phyloP scores from a whole-genome alignment of 2,113 vertebrate species.

The Erpornis zantholeuca region DNA sequence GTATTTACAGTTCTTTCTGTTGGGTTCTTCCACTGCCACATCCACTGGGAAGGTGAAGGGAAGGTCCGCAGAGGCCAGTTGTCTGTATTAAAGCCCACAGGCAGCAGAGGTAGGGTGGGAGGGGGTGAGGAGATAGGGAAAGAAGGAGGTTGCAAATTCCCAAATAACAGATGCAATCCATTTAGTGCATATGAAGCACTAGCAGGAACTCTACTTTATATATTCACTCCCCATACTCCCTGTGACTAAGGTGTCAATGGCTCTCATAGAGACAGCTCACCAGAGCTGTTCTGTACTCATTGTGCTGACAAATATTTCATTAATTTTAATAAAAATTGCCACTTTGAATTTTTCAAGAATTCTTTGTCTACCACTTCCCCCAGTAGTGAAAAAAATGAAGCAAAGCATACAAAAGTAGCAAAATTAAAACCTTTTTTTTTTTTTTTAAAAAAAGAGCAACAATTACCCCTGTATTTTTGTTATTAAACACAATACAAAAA shows the following conservation, averaged over 20 bases:
- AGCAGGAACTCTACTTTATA: neutral
- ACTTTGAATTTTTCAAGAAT: neutral
- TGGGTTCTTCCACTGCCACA: conserved; percentile 32
- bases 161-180: neutral
- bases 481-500: neutral
- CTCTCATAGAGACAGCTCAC: neutral
- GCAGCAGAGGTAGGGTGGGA: neutral
- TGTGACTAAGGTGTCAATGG: neutral
- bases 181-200: neutral
- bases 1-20: conserved; percentile 55
- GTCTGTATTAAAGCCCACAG: conserved; percentile 10
- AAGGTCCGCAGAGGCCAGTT: conserved; percentile 11
- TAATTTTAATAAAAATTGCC: neutral
- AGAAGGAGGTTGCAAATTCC: neutral
- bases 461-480: neutral
- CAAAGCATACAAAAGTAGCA: neutral
- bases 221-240: neutral
- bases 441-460: neutral
- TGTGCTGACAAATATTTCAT: neutral
- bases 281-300: neutral
- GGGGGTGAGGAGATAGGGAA: neutral
- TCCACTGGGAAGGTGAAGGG: neutral
- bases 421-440: neutral
- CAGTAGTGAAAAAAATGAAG: neutral
- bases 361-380: neutral